Base-by-base conservation (phyloP, 2,797 vertebrate genomes). In the Sebastes minor region DNA sequence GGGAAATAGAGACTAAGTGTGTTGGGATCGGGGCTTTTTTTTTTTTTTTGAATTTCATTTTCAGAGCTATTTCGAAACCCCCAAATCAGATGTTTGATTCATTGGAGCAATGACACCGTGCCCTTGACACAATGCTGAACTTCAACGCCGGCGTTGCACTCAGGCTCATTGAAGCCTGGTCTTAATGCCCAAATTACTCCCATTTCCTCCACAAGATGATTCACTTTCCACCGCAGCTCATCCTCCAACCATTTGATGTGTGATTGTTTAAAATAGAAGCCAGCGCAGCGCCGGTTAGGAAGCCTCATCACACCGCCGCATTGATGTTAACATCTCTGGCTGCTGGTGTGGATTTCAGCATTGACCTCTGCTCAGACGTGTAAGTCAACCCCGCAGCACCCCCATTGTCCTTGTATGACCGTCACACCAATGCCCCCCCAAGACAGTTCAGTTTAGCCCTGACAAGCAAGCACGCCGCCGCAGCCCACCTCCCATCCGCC, bases 341-440 rank as follows among this genome's bases (percentile, higher is more conserved):
- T 84, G 88, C 85, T 3, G 86, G 91, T 90, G 93, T 90, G 70
- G 86, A 87, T 92, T 93, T 91, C 92, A 91, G 83, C 89, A 6
- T 53, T 93, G 93, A 94, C 94, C 94, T 94, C 90, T 87, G 88
- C 89, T 4, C 81, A 72, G 78, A 82, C n/a, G 60, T 86, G 89
- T 86, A 90, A 91, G 90, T 91, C 90, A 83, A 92, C 74, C 86
- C 83, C 52, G 16, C 76, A 69, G 82, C 85, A 67, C 62, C 79
- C 84, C 84, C 81, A 11, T 79, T 81, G 92, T 92, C 91, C 92
- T 94, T 92, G 92, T 81, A 42, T 80, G 91, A 94, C 93, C 91
- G 90, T 90, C 93, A 93, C 91, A 76, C 87, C 25, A 53, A 83
- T 65, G 82, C 84, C 87, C 85, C 80, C 61, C 56, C 35, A 71